Evolutionary conservation across 2,113 vertebrate genomes (phyloP).

Genomic region (Crotalus tigris): DNA sequence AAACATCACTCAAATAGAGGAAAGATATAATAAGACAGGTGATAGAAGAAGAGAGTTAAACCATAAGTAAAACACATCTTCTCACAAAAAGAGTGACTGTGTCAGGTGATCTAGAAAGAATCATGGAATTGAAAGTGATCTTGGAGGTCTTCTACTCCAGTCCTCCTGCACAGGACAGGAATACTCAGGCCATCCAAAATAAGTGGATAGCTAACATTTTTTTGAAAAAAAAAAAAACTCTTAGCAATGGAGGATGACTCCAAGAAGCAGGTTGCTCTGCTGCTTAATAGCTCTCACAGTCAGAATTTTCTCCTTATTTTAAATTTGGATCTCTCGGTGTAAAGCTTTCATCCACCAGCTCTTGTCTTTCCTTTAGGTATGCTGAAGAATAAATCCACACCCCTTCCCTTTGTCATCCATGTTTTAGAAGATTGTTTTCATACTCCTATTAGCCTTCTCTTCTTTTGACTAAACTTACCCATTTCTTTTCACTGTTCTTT

Average conservation of each 20-base stretch:
- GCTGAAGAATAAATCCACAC: no score
- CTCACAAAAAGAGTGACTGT: background rate
- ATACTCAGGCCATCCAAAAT: background rate
- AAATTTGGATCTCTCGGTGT: background rate
- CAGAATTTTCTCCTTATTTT: background rate
- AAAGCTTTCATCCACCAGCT: background rate
- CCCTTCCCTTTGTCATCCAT: no score
- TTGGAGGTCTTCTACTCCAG: background rate
- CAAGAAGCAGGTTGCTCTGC: background rate
- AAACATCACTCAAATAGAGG: background rate
- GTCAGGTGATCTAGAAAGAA: background rate
- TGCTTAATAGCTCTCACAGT: background rate
- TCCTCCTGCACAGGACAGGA: background rate
- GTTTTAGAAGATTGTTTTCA: no score
- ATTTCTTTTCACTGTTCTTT: no score
- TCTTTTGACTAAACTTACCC: no score
- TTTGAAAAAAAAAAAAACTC: background rate
- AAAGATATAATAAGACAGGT: background rate
- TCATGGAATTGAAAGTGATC: background rate
- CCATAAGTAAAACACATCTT: background rate
- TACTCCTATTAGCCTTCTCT: no score
- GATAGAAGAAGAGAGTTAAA: background rate
- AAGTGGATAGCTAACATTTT: background rate
- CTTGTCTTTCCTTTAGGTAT: background rate
- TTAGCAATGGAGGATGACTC: background rate